These are phyloP conservation scores for Cataglyphis altisquamis DNA, from an alignment of 2,888 invertebrate species.

Conservation along the genomic window DNA sequence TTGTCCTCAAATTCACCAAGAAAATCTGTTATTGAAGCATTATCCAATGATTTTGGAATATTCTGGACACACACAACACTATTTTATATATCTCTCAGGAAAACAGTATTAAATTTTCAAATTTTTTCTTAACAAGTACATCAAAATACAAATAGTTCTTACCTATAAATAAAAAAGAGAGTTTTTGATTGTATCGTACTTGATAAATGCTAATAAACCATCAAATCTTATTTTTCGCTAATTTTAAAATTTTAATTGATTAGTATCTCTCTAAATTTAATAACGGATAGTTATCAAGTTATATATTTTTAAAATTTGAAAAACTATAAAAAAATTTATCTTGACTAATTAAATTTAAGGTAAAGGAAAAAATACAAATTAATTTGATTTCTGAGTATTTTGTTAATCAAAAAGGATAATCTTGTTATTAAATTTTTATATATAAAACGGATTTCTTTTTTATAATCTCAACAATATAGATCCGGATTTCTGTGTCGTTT, in stretches of 20 bases:
- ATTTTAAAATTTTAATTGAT: background rate
- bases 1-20: no score
- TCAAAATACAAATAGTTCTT: no score
- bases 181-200: background rate
- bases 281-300: background rate
- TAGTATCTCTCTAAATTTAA: background rate
- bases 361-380: background rate
- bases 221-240: background rate
- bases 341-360: background rate
- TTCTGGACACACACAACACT: no score
- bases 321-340: background rate
- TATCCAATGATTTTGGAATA: no score
- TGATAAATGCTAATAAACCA: background rate
- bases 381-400: background rate
- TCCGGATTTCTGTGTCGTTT: background rate
- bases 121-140: no score
- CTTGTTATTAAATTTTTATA: background rate
- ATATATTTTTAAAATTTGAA: background rate
- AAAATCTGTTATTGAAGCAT: no score
- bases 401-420: background rate
- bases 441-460: background rate
- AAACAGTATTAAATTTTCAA: no score
- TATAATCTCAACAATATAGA: background rate
- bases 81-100: no score
- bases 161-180: background rate